Base-by-base conservation (phyloP, 2,888 invertebrate genomes). In the Chloroclysta siterata region DNA sequence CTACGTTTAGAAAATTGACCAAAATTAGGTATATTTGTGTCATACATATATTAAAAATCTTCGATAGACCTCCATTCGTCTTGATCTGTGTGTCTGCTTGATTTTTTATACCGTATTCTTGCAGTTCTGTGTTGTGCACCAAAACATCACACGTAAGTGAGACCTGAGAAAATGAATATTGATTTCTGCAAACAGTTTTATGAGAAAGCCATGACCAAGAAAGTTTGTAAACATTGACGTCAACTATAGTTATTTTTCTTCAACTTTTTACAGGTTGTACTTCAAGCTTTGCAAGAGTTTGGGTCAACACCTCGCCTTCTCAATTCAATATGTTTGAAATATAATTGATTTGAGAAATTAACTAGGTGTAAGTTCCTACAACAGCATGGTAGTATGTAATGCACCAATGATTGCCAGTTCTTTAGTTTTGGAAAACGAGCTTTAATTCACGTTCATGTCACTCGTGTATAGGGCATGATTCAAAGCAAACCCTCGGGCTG, bases 181-280 rank as follows among this genome's bases (percentile, higher is more conserved):
- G 57, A 65, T 60, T 58, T 61, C 22, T 57, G 60, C 47, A 50
- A 56, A 55, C 55, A 52, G 41, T 17, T 42, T 36, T 50, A 44
- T 46, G 46, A 46, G 15, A 15, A 44, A 46, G 8, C 11, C 48
- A 22, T 65, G 53, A 44, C 64, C 52, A 42, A 55, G 54, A 54
- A 52, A 47, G 59, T 47, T 54, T 42, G 52, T 39, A 29, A 15
- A 42, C 42, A 48, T 53, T 53, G 53, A 54, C 59, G 36, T 53
- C 59, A 53, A 22, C 42, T 50, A 60, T 60, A 39, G 46, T 50
- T 59, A 53, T 14, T 14, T 33, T 58, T 14, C 14, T 17, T 58
- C 10, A 52, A 11, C 33, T 42, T 56, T 39, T 8, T 41, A 46
- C 11, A 17, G 36, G 2, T 36, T 36, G 7, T 6, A 36, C 36